A percentile compares a stretch with the other conserved stretches of the same genome.
Conservation (phyloP, 2,888 invertebrate genomes). For the Pyrrhosoma nymphula region DNA sequence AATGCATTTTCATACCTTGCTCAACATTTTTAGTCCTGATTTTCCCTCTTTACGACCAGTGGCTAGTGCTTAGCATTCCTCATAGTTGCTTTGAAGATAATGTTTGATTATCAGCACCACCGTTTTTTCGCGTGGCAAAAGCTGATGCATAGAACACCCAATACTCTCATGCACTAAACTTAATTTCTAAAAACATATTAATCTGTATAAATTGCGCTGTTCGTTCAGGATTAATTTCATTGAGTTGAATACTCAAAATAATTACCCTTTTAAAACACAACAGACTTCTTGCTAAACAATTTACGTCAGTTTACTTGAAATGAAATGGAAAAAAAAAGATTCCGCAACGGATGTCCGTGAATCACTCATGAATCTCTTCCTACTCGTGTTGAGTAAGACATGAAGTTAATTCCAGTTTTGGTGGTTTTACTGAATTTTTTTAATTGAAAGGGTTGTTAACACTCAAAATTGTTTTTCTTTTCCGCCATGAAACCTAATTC, state of each 20-base stretch:
- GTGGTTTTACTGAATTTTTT: neutral
- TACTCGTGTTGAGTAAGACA: neutral
- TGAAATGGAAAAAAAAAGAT: neutral
- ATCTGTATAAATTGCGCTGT: neutral
- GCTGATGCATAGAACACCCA: neutral
- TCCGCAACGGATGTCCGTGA: neutral
- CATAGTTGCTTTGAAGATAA: neutral
- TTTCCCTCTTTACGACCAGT: neutral
- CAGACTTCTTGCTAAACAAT: neutral
- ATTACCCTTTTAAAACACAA: neutral
- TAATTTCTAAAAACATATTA: neutral
- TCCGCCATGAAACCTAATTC: neutral
- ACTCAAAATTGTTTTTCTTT: neutral
- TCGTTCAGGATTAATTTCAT: neutral
- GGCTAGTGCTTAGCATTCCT: neutral
- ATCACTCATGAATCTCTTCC: neutral
- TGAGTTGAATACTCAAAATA: neutral
- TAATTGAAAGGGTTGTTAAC: neutral
- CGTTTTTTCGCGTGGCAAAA: neutral
- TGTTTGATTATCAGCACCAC: neutral
- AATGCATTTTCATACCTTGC: constrained; percentile 29
- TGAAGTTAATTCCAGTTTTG: neutral
- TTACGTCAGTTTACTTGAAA: neutral
- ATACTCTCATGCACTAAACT: neutral
- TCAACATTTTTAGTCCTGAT: neutral